Evolutionary conservation across 2,797 vertebrate species (phyloP), one percentile per base, ranked within the genome.

Genomic region (Semotilus atromaculatus): DNA sequence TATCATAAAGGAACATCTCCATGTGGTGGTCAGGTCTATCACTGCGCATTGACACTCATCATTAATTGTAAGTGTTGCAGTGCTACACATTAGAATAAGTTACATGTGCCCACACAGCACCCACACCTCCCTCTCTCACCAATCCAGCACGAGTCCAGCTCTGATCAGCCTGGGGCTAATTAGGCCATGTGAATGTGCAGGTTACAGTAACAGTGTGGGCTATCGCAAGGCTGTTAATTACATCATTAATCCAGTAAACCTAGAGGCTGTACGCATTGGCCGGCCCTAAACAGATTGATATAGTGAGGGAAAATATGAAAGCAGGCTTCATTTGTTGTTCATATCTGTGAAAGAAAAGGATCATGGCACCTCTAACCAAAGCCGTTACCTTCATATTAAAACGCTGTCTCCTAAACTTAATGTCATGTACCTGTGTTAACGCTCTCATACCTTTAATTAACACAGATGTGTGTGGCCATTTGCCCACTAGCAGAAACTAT

Each of bases 181-280:
- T 45, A n/a, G 26, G 34, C 66, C 72, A 72, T 26, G 48, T 82
- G 83, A 55, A 36, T 53, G 40, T 23, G 29, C 74, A 82, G 82
- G 82, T 82, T 78, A 64, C 36, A 72, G 78, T 55, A 45, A 43
- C 83, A 74, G 55, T 7, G n/a, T 26, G 38, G 70, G 34, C 36
- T 38, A 38, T 74, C 38, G 26, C 40, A 53, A 75, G 43, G 10
- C 83, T 67, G 70, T 76, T 88, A 86, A 87, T 87, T 82, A 81
- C 86, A 58, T 88, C 85, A 88, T 85, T 86, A 89, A 89, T 85
- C 82, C 87, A 85, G 76, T 80, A 75, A 26, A 66, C 55, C 53
- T 10, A 58, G 71, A 84, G 80, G 26, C 58, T 40, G 62, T 40
- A 40, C 14, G 19, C 62, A 75, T 75, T 31, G 43, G 58, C 38